phyloP scores from a whole-genome alignment of 2,888 invertebrate genomes.

The Pteria penguin region DNA sequence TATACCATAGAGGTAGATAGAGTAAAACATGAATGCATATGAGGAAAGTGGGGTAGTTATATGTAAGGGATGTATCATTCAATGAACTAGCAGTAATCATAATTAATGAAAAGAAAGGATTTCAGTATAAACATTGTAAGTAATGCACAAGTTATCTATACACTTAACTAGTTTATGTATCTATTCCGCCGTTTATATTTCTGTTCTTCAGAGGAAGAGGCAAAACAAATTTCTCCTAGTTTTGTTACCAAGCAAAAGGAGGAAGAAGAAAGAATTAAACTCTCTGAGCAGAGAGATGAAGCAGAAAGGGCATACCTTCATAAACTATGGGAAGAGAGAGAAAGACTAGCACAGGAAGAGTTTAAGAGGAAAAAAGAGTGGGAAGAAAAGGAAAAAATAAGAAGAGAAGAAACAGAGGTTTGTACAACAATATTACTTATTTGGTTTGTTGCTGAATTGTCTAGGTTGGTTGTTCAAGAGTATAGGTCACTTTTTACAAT shows the following conservation, averaged over 20 bases:
- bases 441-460: background rate
- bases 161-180: no score
- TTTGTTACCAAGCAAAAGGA: slow-evolving; percentile 39
- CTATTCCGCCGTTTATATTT: no score
- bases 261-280: slow-evolving; percentile 49
- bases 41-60: no score
- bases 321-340: slow-evolving; percentile 71
- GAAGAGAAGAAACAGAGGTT: slow-evolving; percentile 73
- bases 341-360: slow-evolving; percentile 65
- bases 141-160: no score
- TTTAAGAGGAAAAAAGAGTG: slow-evolving; percentile 66
- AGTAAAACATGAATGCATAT: no score
- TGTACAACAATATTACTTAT: no score
- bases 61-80: no score
- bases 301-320: slow-evolving; percentile 55
- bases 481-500: no score
- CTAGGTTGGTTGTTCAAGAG: background rate
- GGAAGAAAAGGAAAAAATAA: slow-evolving; percentile 68
- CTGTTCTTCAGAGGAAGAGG: slow-evolving; percentile 44
- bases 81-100: no score
- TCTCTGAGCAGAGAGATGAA: slow-evolving; percentile 51
- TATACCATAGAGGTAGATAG: no score
- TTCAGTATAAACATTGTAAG: no score
- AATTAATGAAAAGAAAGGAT: no score
- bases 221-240: slow-evolving; percentile 47